Conservation (phyloP, 2,113 vertebrate genomes). For the Galemys pyrenaicus region DNA sequence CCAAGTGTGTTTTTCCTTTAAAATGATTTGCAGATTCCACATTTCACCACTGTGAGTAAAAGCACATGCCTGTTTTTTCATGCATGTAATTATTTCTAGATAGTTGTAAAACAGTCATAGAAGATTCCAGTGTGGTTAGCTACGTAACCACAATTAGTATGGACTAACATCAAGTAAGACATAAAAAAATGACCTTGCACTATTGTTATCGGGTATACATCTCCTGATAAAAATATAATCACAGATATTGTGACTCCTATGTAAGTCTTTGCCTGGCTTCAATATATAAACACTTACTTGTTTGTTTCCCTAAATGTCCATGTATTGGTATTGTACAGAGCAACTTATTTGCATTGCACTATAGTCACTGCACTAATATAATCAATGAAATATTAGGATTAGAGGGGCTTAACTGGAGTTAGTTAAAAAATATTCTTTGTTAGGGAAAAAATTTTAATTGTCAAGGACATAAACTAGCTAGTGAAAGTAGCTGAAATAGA, state of each 20-base stretch:
- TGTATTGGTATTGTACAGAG: background rate
- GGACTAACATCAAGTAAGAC: background rate
- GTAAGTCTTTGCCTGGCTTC: background rate
- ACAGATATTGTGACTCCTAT: background rate
- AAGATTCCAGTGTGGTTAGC: background rate
- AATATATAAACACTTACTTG: background rate
- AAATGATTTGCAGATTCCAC: background rate
- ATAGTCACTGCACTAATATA: background rate
- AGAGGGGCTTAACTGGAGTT: background rate
- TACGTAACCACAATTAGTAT: background rate
- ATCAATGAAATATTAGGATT: background rate
- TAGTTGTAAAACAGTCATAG: background rate
- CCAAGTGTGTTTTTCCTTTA: background rate
- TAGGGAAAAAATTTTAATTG: background rate
- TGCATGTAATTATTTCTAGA: background rate
- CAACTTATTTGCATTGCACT: background rate
- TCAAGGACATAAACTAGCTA: background rate
- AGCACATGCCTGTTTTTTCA: background rate
- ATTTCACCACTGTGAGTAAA: background rate
- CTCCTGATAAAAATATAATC: background rate
- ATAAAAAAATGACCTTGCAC: background rate
- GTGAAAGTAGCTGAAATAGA: background rate
- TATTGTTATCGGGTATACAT: background rate
- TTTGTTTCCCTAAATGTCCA: background rate
- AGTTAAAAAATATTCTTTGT: background rate